Evolutionary conservation across 2,113 vertebrate genomes (phyloP).

Genomic region (Toxotes chatareus): DNA sequence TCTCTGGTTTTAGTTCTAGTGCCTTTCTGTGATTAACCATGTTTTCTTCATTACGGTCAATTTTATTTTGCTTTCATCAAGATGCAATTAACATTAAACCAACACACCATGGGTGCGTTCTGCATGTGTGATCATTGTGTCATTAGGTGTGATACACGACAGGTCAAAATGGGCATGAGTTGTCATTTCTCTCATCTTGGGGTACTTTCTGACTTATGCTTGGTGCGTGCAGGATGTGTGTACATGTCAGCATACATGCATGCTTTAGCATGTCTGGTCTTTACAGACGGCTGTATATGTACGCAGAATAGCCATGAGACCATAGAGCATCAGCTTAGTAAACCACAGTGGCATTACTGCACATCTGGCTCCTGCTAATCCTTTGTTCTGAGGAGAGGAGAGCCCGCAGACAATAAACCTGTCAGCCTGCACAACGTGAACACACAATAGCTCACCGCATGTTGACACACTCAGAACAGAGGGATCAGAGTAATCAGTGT

Average conservation of each 20-base stretch:
- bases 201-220: neutral
- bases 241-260: neutral
- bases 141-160: too few species aligned
- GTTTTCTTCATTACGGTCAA: too few species aligned
- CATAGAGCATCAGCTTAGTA: neutral
- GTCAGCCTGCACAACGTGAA: constrained; percentile 20
- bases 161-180: too few species aligned
- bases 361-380: constrained; percentile 59
- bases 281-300: neutral
- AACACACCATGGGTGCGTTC: neutral
- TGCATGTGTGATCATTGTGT: neutral
- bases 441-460: constrained; percentile 11
- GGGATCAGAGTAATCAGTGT: constrained; percentile 28
- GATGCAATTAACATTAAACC: too few species aligned
- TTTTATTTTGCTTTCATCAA: too few species aligned
- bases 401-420: constrained; percentile 29
- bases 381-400: constrained; percentile 31
- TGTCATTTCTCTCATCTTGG: neutral
- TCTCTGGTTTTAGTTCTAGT: neutral
- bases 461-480: constrained; percentile 1
- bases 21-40: neutral
- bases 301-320: constrained; percentile 1
- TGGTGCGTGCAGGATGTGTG: neutral
- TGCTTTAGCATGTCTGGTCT: neutral
- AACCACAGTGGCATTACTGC: constrained; percentile 1